Evolutionary conservation across 2,797 vertebrate genomes (phyloP), one percentile per base, ranked within the genome.

Genomic region (Anguilla marmorata): DNA sequence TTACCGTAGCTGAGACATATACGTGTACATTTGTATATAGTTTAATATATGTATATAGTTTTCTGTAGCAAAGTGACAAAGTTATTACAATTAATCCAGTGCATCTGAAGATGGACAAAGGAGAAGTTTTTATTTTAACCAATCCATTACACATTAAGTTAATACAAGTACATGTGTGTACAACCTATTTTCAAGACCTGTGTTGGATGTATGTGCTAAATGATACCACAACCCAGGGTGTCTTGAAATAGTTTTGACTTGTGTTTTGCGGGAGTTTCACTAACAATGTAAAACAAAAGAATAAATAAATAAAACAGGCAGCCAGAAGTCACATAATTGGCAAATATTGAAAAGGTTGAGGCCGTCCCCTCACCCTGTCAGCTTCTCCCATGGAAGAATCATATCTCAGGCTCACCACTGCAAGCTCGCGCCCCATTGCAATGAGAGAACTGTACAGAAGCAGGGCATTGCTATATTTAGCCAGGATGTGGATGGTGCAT

Each of bases 401-500:
- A n/a, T 69, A 69, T 69, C 63, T 69, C 63, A 69, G 8, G 82
- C 50, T 48, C 82, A 52, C 48, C 48, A 52, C 54, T n/a, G 24
- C 24, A 56, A 21, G 24, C 63, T 27, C 0, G 63, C 21, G n/a
- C 24, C 24, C 50, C 48, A 84, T 14, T 12, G 19, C 83, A 27
- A 54, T n/a, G 21, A 83, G 45, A 50, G 63, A 45, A 52, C 41
- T 9, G 27, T 12, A 84, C 48, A 50, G 54, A 50, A 52, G 83
- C 48, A 84, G 48, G 16, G 83, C 83, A 52, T 19, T 14, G 83
- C 83, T 84, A 84, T 84, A 52, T 83, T 83, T 83, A 83, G 45
- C 24, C 80, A 50, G 80, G 48, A 84, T 27, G 6, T 54, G 11
- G 8, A 84, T 16, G 83, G 24, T 84, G 83, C 52, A n/a, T 84